Conservation (phyloP, 2,888 invertebrate species). For the Melanotus villosus region DNA sequence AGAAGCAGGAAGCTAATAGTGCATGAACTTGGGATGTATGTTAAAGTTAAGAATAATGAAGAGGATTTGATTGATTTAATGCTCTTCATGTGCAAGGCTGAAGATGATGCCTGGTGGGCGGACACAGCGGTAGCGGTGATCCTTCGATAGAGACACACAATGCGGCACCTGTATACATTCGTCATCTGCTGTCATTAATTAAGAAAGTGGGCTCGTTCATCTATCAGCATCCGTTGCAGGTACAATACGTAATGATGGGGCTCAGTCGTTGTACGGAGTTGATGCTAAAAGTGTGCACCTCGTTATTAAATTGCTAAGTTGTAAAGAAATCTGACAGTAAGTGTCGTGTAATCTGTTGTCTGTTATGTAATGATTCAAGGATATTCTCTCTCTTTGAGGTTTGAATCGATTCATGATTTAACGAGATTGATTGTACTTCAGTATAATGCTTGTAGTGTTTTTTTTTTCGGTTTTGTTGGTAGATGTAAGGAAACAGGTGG, state of each 20-base stretch:
- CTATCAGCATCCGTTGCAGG: constrained; percentile 27
- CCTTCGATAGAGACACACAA: constrained; percentile 30
- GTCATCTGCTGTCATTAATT: constrained; percentile 45
- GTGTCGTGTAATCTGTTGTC: constrained; percentile 22
- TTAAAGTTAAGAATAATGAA: not conserved
- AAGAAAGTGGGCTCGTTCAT: constrained; percentile 27
- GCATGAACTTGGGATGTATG: not conserved
- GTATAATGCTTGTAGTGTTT: too few relatives aligned
- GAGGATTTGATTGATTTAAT: constrained; percentile 8
- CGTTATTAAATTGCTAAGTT: constrained; percentile 21
- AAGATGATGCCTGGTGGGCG: constrained; percentile 26
- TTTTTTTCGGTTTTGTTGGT: too few relatives aligned
- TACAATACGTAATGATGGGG: constrained; percentile 32
- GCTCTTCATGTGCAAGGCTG: constrained; percentile 6
- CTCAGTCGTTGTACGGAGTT: constrained; percentile 24
- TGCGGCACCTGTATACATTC: constrained; percentile 41
- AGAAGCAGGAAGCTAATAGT: not conserved
- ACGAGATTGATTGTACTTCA: not conserved
- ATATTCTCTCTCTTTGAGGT: not conserved
- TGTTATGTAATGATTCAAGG: constrained; percentile 12
- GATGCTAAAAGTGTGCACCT: constrained; percentile 29
- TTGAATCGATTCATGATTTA: not conserved
- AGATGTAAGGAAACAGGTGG: too few relatives aligned
- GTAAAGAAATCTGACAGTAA: constrained; percentile 18
- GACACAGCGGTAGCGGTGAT: constrained; percentile 29